These are phyloP conservation scores for Ciconia stormi DNA, from an alignment of 2,113 vertebrate species.

Conservation along the genomic window DNA sequence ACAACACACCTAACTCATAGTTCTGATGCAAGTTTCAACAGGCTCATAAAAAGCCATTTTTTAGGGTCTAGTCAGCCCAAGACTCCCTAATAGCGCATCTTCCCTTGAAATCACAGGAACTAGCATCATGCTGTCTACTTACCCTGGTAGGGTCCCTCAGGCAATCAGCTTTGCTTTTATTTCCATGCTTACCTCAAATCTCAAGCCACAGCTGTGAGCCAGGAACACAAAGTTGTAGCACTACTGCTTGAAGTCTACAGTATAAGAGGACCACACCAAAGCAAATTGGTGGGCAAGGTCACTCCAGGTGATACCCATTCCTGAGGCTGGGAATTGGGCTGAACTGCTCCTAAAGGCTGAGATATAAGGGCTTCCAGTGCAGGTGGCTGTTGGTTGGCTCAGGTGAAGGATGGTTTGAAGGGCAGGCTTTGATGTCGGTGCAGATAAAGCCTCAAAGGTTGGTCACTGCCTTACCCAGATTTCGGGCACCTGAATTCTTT, in stretches of 20 bases:
- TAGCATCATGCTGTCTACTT: accelerated
- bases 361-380: neutral
- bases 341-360: neutral
- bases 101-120: neutral
- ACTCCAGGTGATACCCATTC: neutral
- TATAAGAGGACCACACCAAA: accelerated
- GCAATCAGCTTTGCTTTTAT: neutral
- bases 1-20: neutral
- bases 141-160: accelerated
- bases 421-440: neutral
- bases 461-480: neutral
- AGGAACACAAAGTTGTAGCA: neutral
- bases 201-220: neutral
- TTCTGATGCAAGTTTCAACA: neutral
- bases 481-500: neutral
- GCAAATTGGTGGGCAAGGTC: neutral
- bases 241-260: neutral
- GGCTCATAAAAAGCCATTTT: neutral
- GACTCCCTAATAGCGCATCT: accelerated
- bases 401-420: neutral
- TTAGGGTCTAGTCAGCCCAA: neutral
- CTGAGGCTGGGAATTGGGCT: neutral
- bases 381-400: neutral
- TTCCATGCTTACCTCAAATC: neutral
- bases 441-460: neutral